Conservation (phyloP, 2,888 invertebrate genomes). For the Hipparchia sbordonii region DNA sequence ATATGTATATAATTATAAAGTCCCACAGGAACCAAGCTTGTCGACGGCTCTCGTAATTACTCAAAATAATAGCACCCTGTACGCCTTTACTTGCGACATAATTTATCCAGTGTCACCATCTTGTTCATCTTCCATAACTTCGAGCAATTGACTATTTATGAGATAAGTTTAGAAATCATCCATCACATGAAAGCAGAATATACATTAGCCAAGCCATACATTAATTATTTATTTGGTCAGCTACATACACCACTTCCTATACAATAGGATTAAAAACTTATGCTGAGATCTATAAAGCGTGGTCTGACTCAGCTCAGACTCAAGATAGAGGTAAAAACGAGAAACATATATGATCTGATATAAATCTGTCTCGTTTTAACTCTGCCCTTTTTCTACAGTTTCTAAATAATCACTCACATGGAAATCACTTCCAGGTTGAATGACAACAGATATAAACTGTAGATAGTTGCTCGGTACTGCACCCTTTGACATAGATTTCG, state of each 20-base stretch:
- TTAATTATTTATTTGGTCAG: not conserved
- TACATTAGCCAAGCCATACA: not conserved
- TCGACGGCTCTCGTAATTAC: not conserved
- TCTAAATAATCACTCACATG: too few species aligned
- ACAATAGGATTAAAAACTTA: too few species aligned
- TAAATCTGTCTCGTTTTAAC: too few species aligned
- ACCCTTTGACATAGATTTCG: not conserved
- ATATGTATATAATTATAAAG: not conserved
- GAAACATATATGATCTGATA: too few species aligned
- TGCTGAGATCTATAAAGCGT: too few species aligned
- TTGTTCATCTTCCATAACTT: slow-evolving; percentile 15
- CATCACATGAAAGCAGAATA: not conserved
- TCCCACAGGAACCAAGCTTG: not conserved
- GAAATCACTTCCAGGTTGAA: too few species aligned
- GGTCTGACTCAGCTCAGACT: too few species aligned
- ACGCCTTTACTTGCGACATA: slow-evolving; percentile 1
- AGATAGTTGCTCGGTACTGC: not conserved
- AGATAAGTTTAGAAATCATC: not conserved
- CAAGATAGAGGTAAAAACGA: too few species aligned
- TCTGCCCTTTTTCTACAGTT: too few species aligned
- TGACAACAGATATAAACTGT: too few species aligned
- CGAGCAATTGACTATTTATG: slow-evolving; percentile 11
- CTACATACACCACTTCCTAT: too few species aligned
- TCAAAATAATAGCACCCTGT: not conserved
- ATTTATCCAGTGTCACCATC: slow-evolving; percentile 11